Base-by-base conservation (phyloP, 2,113 vertebrate species). In the Perca schrenkii region DNA sequence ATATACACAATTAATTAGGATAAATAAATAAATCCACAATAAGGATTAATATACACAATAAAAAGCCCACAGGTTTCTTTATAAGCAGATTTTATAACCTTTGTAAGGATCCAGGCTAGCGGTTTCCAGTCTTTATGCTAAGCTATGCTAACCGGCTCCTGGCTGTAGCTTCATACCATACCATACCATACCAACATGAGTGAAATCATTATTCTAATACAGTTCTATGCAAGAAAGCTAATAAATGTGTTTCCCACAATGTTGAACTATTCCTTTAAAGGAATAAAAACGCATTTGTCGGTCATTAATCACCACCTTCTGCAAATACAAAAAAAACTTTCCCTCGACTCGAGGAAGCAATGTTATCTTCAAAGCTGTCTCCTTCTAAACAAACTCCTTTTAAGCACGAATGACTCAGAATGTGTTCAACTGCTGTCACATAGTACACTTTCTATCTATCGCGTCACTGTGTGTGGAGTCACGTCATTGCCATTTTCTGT, bases 391-490 rank as follows among this genome's bases (percentile, higher is more conserved):
- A 1, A 58, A 70, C 77, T 83, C 46, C 22, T 36, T 83, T 85
- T 22, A 13, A 40, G 77, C 79, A 71, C 15, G 77, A 77, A 73
- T 90, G 80, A 88, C 73, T 88, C 78, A 52, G 85, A 80, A 80
- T 79, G 81, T 85, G 77, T 84, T 77, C n/a, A 31, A 53, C 85
- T 89, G 86, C 77, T 78, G 79, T 82, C 64, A 82, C 80, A 78
- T 84, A 75, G 84, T 69, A 36, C 82, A 83, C 78, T 40, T 43
- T 43, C 40, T 43, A 43, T 43, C 40, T 62, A 36, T 73, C 36
- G 63, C 83, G 57, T 91, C 82, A 69, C 75, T 52, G 77, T 83
- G 61, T 75, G 78, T 89, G 86, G 85, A 92, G 87, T 89, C 85
- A 81, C 60, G 31, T 86, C 86, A 66, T 63, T 69, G 74, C 56